These are phyloP conservation scores for Tetramorium simillimum DNA, from an alignment of 1,140 invertebrate genomes.

Conservation along the genomic window DNA sequence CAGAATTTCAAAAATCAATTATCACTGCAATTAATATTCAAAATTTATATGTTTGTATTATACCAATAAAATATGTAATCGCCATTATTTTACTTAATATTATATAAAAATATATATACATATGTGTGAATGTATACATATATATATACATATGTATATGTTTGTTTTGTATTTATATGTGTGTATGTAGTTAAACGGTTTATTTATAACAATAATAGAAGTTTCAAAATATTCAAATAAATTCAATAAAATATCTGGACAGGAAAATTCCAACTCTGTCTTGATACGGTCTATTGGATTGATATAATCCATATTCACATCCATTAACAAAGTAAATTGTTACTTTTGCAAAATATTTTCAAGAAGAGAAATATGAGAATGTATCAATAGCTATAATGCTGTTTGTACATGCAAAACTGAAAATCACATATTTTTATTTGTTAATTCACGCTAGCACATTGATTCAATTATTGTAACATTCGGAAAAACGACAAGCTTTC, in stretches of 20 bases:
- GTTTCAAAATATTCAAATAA: neutral
- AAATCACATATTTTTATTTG: constrained; percentile 23
- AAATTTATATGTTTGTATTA: neutral
- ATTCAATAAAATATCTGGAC: neutral
- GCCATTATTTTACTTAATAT: neutral
- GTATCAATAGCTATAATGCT: neutral
- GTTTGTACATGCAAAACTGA: neutral
- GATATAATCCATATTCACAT: neutral
- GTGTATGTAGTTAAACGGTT: neutral
- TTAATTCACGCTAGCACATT: constrained; percentile 3
- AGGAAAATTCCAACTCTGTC: neutral
- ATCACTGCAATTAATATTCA: neutral
- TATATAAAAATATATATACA: neutral
- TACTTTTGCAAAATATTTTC: constrained; percentile 14
- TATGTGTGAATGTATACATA: too few relatives aligned
- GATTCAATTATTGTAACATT: constrained; percentile 5
- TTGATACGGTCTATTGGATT: neutral
- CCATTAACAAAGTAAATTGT: neutral
- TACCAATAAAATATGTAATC: neutral
- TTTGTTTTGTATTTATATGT: neutral
- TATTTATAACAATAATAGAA: neutral
- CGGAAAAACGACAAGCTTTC: constrained; percentile 25
- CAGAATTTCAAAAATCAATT: neutral
- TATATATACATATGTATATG: too few relatives aligned
- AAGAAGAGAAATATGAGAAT: neutral